phyloP scores from a whole-genome alignment of 2,113 vertebrate species.

The Prinia subflava region DNA sequence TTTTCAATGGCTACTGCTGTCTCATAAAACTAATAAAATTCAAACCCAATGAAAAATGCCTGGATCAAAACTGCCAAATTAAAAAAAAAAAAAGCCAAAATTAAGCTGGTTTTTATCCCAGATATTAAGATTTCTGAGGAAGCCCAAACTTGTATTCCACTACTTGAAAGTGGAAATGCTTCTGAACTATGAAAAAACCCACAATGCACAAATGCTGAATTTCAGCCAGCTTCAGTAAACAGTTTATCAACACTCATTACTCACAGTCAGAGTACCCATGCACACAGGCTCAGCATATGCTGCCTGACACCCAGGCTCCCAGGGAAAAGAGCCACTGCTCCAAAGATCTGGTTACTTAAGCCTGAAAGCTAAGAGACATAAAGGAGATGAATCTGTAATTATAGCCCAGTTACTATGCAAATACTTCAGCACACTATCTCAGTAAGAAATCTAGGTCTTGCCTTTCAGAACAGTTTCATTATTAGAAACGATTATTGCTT shows the following conservation, averaged over 20 bases:
- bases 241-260: conserved; percentile 59
- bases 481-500: conserved; percentile 59
- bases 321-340: neutral
- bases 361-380: conserved; percentile 26
- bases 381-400: conserved; percentile 61
- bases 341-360: conserved; percentile 22
- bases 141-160: neutral
- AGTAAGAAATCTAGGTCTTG: conserved; percentile 49
- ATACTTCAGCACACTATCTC: conserved; percentile 31
- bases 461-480: conserved; percentile 45
- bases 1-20: neutral
- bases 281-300: conserved; percentile 32
- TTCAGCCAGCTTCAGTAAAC: conserved; percentile 33
- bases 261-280: conserved; percentile 33
- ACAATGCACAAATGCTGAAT: conserved; percentile 17
- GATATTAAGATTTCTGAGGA: neutral
- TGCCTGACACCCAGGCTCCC: conserved; percentile 31
- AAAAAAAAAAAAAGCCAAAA: neutral
- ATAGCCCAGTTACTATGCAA: conserved; percentile 43
- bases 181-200: neutral
- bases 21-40: neutral
- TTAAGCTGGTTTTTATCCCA: neutral
- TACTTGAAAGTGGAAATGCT: neutral
- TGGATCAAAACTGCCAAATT: neutral
- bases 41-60: neutral